These are phyloP conservation scores for Nestor notabilis DNA, from an alignment of 2,113 vertebrate species.

Conservation along the genomic window DNA sequence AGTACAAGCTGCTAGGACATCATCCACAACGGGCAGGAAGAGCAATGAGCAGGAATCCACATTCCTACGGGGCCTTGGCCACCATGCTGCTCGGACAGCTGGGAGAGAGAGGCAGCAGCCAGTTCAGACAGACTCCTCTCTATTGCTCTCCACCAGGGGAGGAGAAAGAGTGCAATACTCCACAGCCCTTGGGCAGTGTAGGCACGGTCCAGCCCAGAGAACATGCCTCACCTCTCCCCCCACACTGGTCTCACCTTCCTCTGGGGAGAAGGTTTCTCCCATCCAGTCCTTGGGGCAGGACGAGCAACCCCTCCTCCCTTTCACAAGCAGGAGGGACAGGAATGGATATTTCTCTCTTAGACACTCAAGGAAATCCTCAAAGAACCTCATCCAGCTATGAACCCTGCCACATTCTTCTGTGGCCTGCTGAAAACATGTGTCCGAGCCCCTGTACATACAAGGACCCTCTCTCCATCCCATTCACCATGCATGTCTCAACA, in stretches of 20 bases:
- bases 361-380: constrained; percentile 62
- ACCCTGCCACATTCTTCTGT: constrained; percentile 25
- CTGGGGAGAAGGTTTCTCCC: constrained; percentile 20
- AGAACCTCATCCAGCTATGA: constrained; percentile 24
- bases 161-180: constrained; percentile 26
- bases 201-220: constrained; percentile 26
- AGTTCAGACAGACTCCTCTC: constrained; percentile 29
- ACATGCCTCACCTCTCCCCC: constrained; percentile 15
- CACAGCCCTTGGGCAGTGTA: background rate
- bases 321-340: constrained; percentile 26
- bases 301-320: constrained; percentile 22
- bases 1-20: constrained; percentile 48
- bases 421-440: constrained; percentile 33
- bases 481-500: constrained; percentile 29
- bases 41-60: constrained; percentile 49
- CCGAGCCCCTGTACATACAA: constrained; percentile 21
- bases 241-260: constrained; percentile 33
- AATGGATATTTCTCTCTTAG: constrained; percentile 54
- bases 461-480: constrained; percentile 56
- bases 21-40: constrained; percentile 49
- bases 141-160: constrained; percentile 6
- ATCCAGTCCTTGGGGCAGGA: constrained; percentile 48
- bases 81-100: background rate
- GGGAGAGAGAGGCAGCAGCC: constrained; percentile 28
- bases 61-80: background rate